phyloP scores from a whole-genome alignment of 2,113 vertebrate genomes.

The Puntigrus tetrazona region DNA sequence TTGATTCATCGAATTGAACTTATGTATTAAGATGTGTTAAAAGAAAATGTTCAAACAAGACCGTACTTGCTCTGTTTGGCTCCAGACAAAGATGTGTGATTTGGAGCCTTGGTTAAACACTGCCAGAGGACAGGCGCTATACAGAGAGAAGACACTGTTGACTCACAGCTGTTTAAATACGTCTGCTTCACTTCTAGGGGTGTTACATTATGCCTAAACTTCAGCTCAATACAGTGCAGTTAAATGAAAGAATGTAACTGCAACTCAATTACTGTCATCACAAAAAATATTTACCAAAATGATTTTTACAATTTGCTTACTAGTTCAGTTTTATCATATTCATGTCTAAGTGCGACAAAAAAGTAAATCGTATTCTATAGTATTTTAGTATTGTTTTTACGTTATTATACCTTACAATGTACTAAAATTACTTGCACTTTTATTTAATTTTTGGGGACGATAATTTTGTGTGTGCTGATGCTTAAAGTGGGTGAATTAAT shows the following conservation, averaged over 20 bases:
- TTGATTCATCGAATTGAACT: not conserved
- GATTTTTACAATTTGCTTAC: not conserved
- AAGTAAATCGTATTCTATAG: not conserved
- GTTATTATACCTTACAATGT: not conserved
- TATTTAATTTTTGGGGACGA: not conserved
- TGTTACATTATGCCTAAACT: constrained; percentile 32
- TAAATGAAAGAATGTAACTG: not conserved
- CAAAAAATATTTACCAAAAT: not conserved
- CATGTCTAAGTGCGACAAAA: not conserved
- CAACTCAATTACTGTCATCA: not conserved
- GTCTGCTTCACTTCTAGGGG: constrained; percentile 40
- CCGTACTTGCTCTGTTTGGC: constrained; percentile 16
- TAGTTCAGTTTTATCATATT: not conserved
- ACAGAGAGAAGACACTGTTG: constrained; percentile 51
- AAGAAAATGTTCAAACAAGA: constrained; percentile 27
- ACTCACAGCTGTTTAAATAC: constrained; percentile 70
- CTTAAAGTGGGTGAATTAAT: no score
- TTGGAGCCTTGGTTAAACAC: constrained; percentile 47
- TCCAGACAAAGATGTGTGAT: constrained; percentile 33
- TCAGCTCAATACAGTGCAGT: not conserved
- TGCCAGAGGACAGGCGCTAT: constrained; percentile 34
- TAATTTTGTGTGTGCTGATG: not conserved
- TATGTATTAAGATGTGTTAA: constrained; percentile 34
- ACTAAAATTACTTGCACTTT: not conserved
- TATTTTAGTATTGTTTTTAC: not conserved